A percentile compares a stretch with the other conserved stretches of the same genome.
Evolutionary conservation across 2,888 invertebrate species (phyloP).

Genomic region (Cheilosia vernalis): DNA sequence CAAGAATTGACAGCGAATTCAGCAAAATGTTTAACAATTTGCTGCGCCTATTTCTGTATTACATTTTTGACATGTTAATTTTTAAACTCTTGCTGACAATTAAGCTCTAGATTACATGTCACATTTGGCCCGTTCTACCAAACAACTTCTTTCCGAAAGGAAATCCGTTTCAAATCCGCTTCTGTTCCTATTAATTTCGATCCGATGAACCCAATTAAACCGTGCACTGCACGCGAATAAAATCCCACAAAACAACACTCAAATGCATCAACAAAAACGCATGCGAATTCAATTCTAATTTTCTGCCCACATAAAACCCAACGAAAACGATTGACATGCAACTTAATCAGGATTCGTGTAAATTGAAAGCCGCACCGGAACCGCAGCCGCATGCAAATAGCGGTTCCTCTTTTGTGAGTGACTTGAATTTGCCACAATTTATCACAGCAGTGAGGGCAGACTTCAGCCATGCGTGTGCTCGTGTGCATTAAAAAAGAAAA

Average conservation of each 20-base stretch:
- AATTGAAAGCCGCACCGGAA: slow-evolving; percentile 37
- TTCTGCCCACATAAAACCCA: slow-evolving; percentile 35
- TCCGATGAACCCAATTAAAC: slow-evolving; percentile 53
- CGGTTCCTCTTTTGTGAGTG: slow-evolving; percentile 17
- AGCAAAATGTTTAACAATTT: not conserved
- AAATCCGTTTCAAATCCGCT: not conserved
- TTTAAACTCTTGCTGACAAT: not conserved
- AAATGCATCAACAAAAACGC: slow-evolving; percentile 27
- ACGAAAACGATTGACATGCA: slow-evolving; percentile 36
- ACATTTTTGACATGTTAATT: not conserved
- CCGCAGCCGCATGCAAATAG: slow-evolving; percentile 36
- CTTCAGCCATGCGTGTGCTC: slow-evolving; percentile 22
- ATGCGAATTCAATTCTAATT: slow-evolving; percentile 53
- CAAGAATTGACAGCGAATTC: too few relatives aligned
- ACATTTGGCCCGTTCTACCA: not conserved
- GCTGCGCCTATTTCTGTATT: not conserved
- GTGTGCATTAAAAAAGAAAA: slow-evolving; percentile 6
- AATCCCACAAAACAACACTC: slow-evolving; percentile 22
- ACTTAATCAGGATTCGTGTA: slow-evolving; percentile 51
- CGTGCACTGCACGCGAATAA: slow-evolving; percentile 17
- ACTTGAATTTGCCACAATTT: slow-evolving; percentile 30
- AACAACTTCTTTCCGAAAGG: not conserved
- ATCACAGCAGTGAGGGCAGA: not conserved
- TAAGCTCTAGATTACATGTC: not conserved
- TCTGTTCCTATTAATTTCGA: slow-evolving; percentile 31